Conservation (phyloP, 2,888 invertebrate species). For the Acronicta alni region DNA sequence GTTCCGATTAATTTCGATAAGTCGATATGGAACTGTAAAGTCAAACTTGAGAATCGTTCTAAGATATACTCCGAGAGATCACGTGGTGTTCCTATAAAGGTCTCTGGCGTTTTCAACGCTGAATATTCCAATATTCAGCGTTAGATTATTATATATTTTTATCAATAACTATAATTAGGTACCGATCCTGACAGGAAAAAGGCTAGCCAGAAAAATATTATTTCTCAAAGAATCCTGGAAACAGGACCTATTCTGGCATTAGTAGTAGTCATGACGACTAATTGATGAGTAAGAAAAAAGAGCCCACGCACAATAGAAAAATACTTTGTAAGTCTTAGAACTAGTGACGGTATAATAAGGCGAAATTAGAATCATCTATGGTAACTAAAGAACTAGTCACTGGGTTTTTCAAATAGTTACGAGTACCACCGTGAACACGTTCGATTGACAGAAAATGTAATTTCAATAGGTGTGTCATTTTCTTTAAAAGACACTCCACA, state of each 20-base stretch:
- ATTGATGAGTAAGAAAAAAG: slow-evolving; percentile 37
- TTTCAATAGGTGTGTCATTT: slow-evolving; percentile 19
- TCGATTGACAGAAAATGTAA: slow-evolving; percentile 17
- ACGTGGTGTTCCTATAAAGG: no score
- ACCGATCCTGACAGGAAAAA: not conserved
- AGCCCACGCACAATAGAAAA: slow-evolving; percentile 9
- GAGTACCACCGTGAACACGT: not conserved
- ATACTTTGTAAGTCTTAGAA: slow-evolving; percentile 19
- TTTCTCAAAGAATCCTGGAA: not conserved
- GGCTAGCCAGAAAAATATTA: not conserved
- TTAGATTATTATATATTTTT: no score
- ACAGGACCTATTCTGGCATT: not conserved
- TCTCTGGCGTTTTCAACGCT: no score
- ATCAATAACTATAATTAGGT: no score
- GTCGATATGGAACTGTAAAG: no score
- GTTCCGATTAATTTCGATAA: no score
- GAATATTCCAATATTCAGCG: no score
- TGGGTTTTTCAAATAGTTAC: slow-evolving; percentile 27
- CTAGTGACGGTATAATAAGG: slow-evolving; percentile 17
- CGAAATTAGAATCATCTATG: slow-evolving; percentile 25
- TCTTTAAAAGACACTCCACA: not conserved
- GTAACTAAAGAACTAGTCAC: slow-evolving; percentile 20
- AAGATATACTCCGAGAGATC: no score
- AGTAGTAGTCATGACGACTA: slow-evolving; percentile 1
- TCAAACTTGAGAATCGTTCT: no score